Evolutionary conservation across 2,113 vertebrate genomes (phyloP).

Genomic region (Pterocles orientalis): DNA sequence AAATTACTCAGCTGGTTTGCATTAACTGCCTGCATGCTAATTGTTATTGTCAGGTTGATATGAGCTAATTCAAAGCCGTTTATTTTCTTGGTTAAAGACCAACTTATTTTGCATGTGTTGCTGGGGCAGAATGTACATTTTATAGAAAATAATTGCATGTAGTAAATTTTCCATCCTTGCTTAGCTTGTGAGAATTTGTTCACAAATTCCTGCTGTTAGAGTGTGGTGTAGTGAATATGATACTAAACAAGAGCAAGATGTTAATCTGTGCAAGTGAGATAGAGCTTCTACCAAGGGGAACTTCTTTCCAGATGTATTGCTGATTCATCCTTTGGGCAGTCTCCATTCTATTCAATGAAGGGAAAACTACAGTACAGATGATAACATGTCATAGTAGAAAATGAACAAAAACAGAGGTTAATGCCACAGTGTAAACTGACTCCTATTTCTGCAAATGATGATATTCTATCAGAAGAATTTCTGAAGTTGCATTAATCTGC

Average conservation of each 20-base stretch:
- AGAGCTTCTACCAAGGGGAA: not conserved
- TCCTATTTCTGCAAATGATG: not conserved
- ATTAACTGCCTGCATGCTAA: constrained; percentile 19
- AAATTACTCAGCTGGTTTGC: not conserved
- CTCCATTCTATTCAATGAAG: not conserved
- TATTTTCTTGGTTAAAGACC: not conserved
- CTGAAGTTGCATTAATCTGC: not conserved
- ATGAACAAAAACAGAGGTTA: not conserved
- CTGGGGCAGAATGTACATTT: not conserved
- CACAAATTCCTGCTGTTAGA: not conserved
- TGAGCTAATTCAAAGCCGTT: not conserved
- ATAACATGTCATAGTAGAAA: not conserved
- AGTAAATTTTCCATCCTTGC: not conserved
- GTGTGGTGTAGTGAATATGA: not conserved
- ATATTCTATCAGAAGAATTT: not conserved
- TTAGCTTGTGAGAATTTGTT: not conserved
- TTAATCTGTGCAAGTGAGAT: not conserved
- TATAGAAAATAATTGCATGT: not conserved
- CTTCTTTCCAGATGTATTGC: not conserved
- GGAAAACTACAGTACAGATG: not conserved
- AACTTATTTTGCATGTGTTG: not conserved
- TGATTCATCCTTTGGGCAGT: not conserved
- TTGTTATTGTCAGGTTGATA: not conserved
- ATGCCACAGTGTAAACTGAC: not conserved
- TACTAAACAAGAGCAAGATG: not conserved